Percentiles rank a stretch among this genome's conserved stretches.
Conservation (phyloP, 2,888 invertebrate genomes). For the Eupithecia exiguata region DNA sequence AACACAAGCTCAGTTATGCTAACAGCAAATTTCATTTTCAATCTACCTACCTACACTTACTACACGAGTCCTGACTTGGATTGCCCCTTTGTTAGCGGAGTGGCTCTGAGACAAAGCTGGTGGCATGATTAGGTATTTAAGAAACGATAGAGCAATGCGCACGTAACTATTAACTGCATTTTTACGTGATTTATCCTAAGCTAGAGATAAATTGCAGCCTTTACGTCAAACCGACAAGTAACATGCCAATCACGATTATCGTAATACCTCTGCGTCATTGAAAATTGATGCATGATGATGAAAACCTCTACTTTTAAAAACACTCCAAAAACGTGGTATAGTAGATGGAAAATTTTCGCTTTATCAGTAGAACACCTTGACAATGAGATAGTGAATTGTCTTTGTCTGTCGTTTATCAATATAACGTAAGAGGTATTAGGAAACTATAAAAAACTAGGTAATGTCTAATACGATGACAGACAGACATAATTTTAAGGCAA, state of each 20-base stretch:
- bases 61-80: not conserved
- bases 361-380: not conserved
- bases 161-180: slow-evolving; percentile 3
- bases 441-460: not conserved
- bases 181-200: slow-evolving; percentile 4
- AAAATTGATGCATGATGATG: no score
- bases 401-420: not conserved
- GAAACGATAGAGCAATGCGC: not conserved
- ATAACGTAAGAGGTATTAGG: not conserved
- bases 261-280: slow-evolving; percentile 33
- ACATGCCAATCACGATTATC: slow-evolving; percentile 27
- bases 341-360: not conserved
- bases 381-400: not conserved
- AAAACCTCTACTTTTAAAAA: not conserved
- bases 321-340: not conserved
- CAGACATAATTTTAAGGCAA: slow-evolving; percentile 35
- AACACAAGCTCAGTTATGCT: not conserved
- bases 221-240: slow-evolving; percentile 29
- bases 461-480: slow-evolving; percentile 3
- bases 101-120: not conserved
- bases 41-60: not conserved
- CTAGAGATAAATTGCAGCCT: slow-evolving; percentile 20
- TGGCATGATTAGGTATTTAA: not conserved
- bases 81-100: not conserved
- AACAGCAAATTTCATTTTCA: not conserved